These are phyloP conservation scores for Ectemnius continuus DNA, from an alignment of 2,888 invertebrate genomes.

Conservation along the genomic window DNA sequence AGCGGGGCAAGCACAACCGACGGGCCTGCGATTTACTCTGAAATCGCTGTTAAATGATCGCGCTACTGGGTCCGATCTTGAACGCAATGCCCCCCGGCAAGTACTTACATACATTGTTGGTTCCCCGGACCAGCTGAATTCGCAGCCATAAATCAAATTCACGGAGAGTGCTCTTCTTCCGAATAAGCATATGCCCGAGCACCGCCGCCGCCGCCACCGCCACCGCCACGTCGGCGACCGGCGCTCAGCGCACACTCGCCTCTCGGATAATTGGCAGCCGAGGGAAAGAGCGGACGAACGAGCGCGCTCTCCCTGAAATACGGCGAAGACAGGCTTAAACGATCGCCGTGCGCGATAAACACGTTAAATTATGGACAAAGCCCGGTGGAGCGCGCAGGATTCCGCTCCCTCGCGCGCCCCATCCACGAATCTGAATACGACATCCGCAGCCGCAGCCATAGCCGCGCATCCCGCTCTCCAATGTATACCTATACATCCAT, in stretches of 20 bases:
- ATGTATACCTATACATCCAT: too few relatives aligned
- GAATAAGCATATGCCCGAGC: too few relatives aligned
- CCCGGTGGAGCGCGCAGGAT: slow-evolving; percentile 11
- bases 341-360: slow-evolving; percentile 61
- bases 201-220: neutral
- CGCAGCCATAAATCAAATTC: slow-evolving; percentile 5
- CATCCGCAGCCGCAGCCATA: slow-evolving; percentile 30
- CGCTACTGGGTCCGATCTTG: neutral
- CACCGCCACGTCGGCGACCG: neutral
- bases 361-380: slow-evolving; percentile 63
- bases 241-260: neutral
- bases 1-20: too few relatives aligned
- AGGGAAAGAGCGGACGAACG: slow-evolving; percentile 4
- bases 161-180: neutral
- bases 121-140: neutral
- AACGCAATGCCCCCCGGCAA: too few relatives aligned
- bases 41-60: neutral
- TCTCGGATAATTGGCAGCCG: slow-evolving; percentile 21
- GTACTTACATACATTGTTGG: neutral
- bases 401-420: slow-evolving; percentile 18
- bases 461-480: neutral
- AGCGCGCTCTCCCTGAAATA: slow-evolving; percentile 26
- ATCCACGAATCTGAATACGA: slow-evolving; percentile 22
- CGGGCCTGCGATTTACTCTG: neutral
- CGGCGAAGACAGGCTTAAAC: slow-evolving; percentile 58